These are phyloP conservation scores for Ochlodes sylvanus DNA, from an alignment of 2,888 invertebrate species.

Conservation along the genomic window DNA sequence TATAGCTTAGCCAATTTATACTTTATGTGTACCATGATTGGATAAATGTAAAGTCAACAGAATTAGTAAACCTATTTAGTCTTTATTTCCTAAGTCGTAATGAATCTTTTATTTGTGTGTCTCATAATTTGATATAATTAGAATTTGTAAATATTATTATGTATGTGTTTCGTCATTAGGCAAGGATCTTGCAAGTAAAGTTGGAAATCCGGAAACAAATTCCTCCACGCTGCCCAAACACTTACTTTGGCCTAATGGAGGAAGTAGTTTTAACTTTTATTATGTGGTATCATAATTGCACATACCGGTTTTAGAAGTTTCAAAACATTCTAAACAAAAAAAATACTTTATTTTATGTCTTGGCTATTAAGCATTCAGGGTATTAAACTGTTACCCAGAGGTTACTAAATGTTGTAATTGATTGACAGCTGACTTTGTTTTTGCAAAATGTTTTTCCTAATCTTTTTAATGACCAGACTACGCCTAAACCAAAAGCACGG, in stretches of 20 bases:
- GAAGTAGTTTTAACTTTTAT: conserved; percentile 11
- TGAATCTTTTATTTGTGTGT: too few species aligned
- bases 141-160: too few species aligned
- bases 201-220: conserved; percentile 7
- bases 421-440: background rate
- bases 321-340: background rate
- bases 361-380: background rate
- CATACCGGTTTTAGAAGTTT: conserved; percentile 5
- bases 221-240: conserved; percentile 3
- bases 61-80: too few species aligned
- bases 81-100: too few species aligned
- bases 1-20: background rate
- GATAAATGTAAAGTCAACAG: too few species aligned
- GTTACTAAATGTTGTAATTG: background rate
- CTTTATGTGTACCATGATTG: background rate
- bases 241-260: conserved; percentile 5
- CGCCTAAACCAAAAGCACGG: too few species aligned
- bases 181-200: background rate
- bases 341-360: background rate
- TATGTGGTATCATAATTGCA: conserved; percentile 6
- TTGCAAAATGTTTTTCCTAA: too few species aligned
- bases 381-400: too few species aligned
- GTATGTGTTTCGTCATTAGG: background rate
- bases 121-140: too few species aligned
- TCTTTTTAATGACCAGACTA: too few species aligned